Conservation (phyloP, 2,888 invertebrate genomes). For the Nomada goodeniana region DNA sequence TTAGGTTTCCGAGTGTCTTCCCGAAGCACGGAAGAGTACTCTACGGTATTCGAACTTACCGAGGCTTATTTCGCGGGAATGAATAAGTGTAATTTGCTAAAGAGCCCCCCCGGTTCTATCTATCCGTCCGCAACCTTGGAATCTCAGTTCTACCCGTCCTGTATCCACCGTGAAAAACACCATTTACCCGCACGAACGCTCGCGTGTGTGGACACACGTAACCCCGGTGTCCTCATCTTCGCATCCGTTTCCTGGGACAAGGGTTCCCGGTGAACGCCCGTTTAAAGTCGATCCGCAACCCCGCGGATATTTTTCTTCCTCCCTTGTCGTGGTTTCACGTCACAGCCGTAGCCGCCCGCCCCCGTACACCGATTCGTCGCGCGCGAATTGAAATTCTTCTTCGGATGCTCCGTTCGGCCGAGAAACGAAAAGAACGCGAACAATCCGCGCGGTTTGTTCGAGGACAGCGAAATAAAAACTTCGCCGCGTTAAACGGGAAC, state of each 20-base stretch:
- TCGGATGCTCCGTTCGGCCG: slow-evolving; percentile 4
- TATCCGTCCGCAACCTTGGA: slow-evolving; percentile 55
- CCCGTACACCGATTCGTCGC: neutral
- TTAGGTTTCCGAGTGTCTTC: slow-evolving; percentile 25
- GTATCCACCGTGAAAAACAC: slow-evolving; percentile 36
- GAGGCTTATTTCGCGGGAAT: slow-evolving; percentile 60
- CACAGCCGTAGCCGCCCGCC: neutral
- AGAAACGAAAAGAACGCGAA: slow-evolving; percentile 23
- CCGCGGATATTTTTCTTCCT: slow-evolving; percentile 19
- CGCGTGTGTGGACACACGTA: slow-evolving; percentile 1
- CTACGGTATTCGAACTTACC: slow-evolving; percentile 27
- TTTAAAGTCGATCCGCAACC: slow-evolving; percentile 58
- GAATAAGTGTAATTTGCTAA: slow-evolving; percentile 73
- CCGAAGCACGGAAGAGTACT: slow-evolving; percentile 21
- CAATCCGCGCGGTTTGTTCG: neutral
- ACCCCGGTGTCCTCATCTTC: slow-evolving; percentile 25
- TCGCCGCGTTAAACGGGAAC: slow-evolving; percentile 13
- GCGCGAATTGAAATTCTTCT: slow-evolving; percentile 45
- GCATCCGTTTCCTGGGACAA: slow-evolving; percentile 23
- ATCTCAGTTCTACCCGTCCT: slow-evolving; percentile 40
- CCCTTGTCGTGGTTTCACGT: neutral
- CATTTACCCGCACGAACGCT: slow-evolving; percentile 6
- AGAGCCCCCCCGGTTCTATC: slow-evolving; percentile 55
- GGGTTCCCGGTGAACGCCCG: slow-evolving; percentile 29
- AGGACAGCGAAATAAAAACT: neutral